Evolutionary conservation across 2,888 invertebrate genomes (phyloP), one percentile per base, ranked within the genome.

Genomic region (Pecten maximus): DNA sequence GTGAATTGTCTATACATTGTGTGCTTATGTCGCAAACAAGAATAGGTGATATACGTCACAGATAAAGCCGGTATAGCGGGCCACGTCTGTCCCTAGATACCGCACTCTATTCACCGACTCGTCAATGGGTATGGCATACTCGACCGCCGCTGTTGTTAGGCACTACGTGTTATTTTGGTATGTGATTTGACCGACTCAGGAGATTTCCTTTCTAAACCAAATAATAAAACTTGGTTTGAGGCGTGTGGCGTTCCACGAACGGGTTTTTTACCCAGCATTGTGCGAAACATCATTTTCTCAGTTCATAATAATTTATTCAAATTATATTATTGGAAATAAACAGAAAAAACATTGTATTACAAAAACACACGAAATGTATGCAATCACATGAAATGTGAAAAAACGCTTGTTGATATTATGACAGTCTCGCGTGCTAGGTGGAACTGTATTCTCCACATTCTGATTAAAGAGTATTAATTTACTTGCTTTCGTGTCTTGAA

Each of bases 391-490:
- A 89, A 91, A 91, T 89, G 88, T 40, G 28, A 40, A 88, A 88
- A 86, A 74, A 54, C 40, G 44, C 54, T 40, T 91, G 60, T 90
- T 90, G 89, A 89, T 91, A 90, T 90, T 88, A 91, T 90, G 90
- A 89, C 91, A 44, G 86, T 50, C 40, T 90, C 92, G 92, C 94
- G 94, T 94, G 94, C 92, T 90, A 87, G 54, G 87, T 89, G 86
- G 87, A 88, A 88, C 88, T 89, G 90, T 90, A 91, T 89, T 91
- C 89, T 87, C 90, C 88, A 89, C 90, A 87, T 90, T 91, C 92
- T 94, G 93, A 94, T 94, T 93, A 94, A 93, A 92, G 92, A 91
- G 93, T 92, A 92, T 93, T 93, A 92, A 93, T 92, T 93, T 94
- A 92, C 91, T 90, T 92, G 91, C 89, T 87, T 89, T 92, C 91